Evolutionary conservation across 2,113 vertebrate species (phyloP).

Genomic region (Calyptommatus sinebrachiatus): DNA sequence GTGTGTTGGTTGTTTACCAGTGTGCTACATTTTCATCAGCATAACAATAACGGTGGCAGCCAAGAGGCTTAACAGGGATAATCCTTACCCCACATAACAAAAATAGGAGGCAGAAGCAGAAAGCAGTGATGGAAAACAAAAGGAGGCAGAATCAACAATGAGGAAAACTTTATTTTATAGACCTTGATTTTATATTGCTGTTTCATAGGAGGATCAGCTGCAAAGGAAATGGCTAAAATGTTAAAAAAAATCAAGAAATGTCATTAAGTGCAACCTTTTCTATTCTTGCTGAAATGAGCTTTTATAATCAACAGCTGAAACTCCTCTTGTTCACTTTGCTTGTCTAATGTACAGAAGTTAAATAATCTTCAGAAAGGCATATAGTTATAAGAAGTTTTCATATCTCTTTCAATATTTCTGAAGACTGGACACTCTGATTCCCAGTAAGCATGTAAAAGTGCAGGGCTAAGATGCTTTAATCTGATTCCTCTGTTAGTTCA

Average conservation of each 20-base stretch:
- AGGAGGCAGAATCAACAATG: not conserved
- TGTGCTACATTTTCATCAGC: not conserved
- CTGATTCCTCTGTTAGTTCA: not conserved
- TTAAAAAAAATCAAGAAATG: not conserved
- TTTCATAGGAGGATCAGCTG: not conserved
- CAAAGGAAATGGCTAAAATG: not conserved
- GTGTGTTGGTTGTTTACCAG: not conserved
- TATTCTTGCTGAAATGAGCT: not conserved
- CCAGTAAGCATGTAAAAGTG: not conserved
- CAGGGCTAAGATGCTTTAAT: slow-evolving; percentile 27
- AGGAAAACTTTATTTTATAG: not conserved
- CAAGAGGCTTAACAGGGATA: not conserved
- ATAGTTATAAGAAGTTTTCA: not conserved
- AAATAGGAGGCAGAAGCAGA: not conserved
- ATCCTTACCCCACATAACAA: not conserved
- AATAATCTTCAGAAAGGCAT: slow-evolving; percentile 1
- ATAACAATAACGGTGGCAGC: too few species aligned
- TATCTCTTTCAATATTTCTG: not conserved
- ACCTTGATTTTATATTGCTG: not conserved
- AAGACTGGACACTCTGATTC: not conserved
- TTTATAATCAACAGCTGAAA: not conserved
- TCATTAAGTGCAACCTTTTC: not conserved
- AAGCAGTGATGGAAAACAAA: not conserved
- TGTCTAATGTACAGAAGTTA: slow-evolving; percentile 22
- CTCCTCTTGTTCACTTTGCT: not conserved